Evolutionary conservation across 2,797 vertebrate species (phyloP), one percentile per base, ranked within the genome.

Genomic region (Gymnopithys bicolor): DNA sequence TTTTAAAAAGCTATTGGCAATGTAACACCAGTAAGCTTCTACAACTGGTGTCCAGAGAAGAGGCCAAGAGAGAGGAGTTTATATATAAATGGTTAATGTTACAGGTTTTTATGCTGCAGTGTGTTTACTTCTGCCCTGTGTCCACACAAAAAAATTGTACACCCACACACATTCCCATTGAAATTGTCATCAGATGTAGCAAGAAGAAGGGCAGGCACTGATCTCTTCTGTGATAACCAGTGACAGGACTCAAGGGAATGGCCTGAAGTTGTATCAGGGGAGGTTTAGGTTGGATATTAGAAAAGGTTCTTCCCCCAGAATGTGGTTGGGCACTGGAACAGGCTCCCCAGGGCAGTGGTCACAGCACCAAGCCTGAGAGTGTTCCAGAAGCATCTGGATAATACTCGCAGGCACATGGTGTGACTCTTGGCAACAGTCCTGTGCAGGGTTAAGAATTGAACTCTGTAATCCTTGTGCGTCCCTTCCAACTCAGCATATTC

Each of bases 111-210:
- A 10, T 41, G 75, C 70, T 46, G 33, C 87, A 77, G 56, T 41
- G 68, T 94, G 93, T 96, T 94, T 89, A 96, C 86, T 95, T 92
- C 92, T 92, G 90, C 91, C 89, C 91, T 85, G 77, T 89, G 92
- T 95, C 96, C 49, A 33, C 80, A 71, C 19, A 77, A 85, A 67
- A 64, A 62, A 51, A 28, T 59, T 55, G 32, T 68, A 53, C 73
- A 84, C 71, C 81, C 52, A 0, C 90, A 87, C 86, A 46, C 53
- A 43, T 90, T 96, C 95, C 92, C 96, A 74, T 67, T 85, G 95
- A 95, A 94, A 73, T 41, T 93, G 81, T 90, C 91, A 88, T 94
- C 87, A 73, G 84, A 78, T 87, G 77, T 92, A 87, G 83, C 76
- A 86, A 88, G 84, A 46, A 43, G 60, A 45, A 41, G 30, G 30